Base-by-base conservation (phyloP, 2,888 invertebrate genomes). In the Prosopocoilus inquinatus region DNA sequence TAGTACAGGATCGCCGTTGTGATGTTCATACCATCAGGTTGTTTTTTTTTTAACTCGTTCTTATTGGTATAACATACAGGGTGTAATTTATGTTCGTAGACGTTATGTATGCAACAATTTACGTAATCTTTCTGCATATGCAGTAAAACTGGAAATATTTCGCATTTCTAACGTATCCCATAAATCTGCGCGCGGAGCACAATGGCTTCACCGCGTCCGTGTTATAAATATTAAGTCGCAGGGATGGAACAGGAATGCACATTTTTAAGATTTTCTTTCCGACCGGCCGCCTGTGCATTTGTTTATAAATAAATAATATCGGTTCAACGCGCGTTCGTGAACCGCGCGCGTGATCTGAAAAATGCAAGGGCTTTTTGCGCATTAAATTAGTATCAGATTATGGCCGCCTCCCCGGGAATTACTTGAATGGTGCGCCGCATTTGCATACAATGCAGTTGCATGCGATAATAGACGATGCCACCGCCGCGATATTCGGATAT, bases 271-370 rank as follows among this genome's bases (percentile, higher is more conserved):
- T 43, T 50, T 43, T 43, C 34, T 50, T 28, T 28, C 20, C 20
- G 20, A 28, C 20, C 20, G 20, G 20, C 20, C 20, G 39, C 44
- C 44, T 13, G n/a, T n/a, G n/a, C 34, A 34, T 46, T 28, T 41
- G 41, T 41, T 41, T 41, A 41, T 20, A 38, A 52, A 46, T 47
- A n/a, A 36, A 35, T 52, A 32, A 52, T 52, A 45, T 45, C 46
- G 28, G 47, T 52, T 51, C 46, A 51, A 51, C 36, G 51, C 28
- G 11, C 20, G 46, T 52, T 46, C 32, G 38, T 52, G 52, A 52
- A 52, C 52, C 41, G 13, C 15, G 16, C 15, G 16, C 41, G 41
- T 41, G 41, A 41, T 11, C 15, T 11, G 16, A 41, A 9, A 11
- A 41, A 41, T 15, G 16, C 16, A 11, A 12, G 36, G 3, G 36